phyloP scores from a whole-genome alignment of 30 jellyfish, hydroid and myxozoan species.

The Aurelia aurita region DNA sequence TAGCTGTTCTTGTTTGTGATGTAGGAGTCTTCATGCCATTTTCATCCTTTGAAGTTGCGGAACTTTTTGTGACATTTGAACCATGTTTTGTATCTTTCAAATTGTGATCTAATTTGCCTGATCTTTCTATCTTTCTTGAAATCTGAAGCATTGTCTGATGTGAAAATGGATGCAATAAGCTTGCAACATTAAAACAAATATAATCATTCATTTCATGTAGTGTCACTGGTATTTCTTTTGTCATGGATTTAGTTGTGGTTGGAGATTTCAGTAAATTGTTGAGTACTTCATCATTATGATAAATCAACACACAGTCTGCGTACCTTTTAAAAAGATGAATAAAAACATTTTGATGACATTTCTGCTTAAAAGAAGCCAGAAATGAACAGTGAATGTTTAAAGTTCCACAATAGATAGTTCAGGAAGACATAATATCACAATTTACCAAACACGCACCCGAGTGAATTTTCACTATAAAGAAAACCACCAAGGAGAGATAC shows the following conservation, averaged over 20 bases:
- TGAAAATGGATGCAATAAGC: conserved; percentile 32
- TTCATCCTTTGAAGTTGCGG: neutral
- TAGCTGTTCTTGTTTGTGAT: neutral
- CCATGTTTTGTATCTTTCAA: neutral
- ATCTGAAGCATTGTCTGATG: neutral
- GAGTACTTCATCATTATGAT: conserved; percentile 69
- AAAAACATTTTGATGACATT: neutral
- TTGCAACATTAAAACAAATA: conserved; percentile 21
- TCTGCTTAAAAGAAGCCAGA: no score
- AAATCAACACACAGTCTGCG: conserved; percentile 54
- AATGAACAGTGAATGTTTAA: no score
- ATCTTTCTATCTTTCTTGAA: neutral
- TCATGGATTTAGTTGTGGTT: neutral
- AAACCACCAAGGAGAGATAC: no score
- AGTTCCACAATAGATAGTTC: no score
- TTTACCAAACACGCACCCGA: no score
- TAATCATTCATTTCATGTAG: conserved; percentile 49
- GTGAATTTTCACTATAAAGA: no score
- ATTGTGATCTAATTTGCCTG: neutral
- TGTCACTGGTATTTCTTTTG: neutral
- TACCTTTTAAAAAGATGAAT: conserved; percentile 17
- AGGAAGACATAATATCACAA: no score
- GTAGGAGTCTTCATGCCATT: neutral
- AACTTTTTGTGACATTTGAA: neutral
- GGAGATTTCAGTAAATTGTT: neutral